Percentiles rank a stretch among this genome's conserved stretches.
Evolutionary conservation across 2,113 vertebrate genomes (phyloP).

Genomic region (Psammodynastes pulverulentus): DNA sequence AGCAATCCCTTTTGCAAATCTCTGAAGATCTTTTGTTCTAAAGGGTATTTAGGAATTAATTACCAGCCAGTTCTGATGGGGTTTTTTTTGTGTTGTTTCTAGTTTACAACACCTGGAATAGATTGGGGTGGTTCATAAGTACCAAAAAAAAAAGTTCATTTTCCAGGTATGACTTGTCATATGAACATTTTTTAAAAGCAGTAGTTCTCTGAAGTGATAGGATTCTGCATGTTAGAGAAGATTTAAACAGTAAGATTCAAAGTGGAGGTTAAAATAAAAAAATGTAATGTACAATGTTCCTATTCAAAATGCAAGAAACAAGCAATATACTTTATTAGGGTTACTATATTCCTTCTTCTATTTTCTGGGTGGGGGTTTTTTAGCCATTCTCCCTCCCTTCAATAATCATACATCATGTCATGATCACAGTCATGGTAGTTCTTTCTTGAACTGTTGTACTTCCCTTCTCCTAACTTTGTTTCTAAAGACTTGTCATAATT

Average conservation of each 20-base stretch:
- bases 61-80: background rate
- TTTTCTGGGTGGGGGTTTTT: background rate
- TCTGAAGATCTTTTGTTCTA: background rate
- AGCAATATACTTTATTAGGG: background rate
- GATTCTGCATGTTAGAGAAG: slow-evolving; percentile 6
- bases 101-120: background rate
- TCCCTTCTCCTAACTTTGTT: background rate
- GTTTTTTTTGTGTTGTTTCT: background rate
- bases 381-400: background rate
- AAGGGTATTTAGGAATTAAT: background rate
- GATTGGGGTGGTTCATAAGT: background rate
- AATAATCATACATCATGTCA: background rate
- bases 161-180: background rate
- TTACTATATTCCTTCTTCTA: background rate
- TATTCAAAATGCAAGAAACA: background rate
- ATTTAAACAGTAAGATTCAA: background rate
- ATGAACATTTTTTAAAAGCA: background rate
- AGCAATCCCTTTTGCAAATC: background rate
- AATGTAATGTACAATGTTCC: background rate
- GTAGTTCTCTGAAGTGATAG: background rate
- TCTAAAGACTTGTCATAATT: background rate
- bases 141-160: background rate
- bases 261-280: background rate
- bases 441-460: background rate
- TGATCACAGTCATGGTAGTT: background rate